Conservation (phyloP, 2,888 invertebrate genomes). For the Eucera pruinosa region DNA sequence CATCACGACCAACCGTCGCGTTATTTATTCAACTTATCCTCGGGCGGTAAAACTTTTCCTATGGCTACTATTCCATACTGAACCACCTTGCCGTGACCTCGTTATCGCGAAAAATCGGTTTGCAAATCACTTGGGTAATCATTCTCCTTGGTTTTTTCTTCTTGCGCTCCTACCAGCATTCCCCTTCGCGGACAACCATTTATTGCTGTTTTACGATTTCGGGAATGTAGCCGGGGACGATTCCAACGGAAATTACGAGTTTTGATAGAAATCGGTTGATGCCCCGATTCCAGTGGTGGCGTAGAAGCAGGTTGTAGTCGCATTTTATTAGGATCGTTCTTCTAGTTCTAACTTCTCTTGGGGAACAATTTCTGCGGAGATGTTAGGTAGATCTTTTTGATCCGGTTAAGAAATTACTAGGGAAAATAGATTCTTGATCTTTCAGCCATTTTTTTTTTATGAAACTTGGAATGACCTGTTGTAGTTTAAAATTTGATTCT, state of each 20-base stretch:
- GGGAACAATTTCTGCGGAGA: background rate
- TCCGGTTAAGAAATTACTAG: no score
- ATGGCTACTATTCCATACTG: background rate
- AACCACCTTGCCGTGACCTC: no score
- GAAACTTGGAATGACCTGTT: no score
- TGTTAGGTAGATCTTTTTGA: background rate
- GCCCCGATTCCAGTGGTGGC: background rate
- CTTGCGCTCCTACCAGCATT: background rate
- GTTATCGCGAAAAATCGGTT: conserved; percentile 9
- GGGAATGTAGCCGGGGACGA: background rate
- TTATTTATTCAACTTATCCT: conserved; percentile 31
- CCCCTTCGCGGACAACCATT: background rate
- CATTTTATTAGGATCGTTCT: conserved; percentile 1
- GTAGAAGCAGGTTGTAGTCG: background rate
- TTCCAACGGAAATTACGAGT: background rate
- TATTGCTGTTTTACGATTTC: conserved; percentile 19
- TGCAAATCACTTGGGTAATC: conserved; percentile 16
- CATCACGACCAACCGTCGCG: background rate
- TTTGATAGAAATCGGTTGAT: conserved; percentile 10
- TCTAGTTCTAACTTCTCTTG: background rate
- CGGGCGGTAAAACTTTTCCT: background rate
- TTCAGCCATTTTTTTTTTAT: no score
- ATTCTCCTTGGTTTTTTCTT: background rate
- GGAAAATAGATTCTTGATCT: no score
- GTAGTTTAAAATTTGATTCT: no score